phyloP scores from a whole-genome alignment of 2,113 vertebrate species.

The Orycteropus afer region DNA sequence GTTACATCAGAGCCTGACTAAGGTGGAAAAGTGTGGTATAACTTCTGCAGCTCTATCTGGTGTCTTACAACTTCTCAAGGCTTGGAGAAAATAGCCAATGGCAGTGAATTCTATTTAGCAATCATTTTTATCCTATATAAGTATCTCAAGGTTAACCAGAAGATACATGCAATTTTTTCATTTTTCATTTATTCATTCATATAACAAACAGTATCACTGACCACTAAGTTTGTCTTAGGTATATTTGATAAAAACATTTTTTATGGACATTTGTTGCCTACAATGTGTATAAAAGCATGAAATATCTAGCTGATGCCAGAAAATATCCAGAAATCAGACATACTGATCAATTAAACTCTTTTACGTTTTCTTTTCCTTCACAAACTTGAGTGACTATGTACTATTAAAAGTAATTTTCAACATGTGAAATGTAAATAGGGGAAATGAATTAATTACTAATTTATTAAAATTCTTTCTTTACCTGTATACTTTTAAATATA shows the following conservation, averaged over 20 bases:
- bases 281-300: neutral
- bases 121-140: neutral
- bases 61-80: no score
- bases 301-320: neutral
- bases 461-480: neutral
- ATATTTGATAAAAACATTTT: no score
- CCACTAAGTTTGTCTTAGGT: no score
- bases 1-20: no score
- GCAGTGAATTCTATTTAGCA: no score
- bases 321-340: neutral
- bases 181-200: no score
- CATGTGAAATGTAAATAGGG: neutral
- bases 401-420: neutral
- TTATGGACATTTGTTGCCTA: neutral
- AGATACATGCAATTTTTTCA: no score
- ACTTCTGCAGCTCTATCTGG: no score
- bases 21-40: no score
- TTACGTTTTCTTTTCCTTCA: neutral
- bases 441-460: neutral
- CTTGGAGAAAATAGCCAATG: no score
- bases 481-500: neutral
- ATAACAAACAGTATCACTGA: neutral
- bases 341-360: neutral
- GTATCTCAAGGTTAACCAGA: no score
- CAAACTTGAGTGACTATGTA: neutral